Conservation (phyloP, 2,797 vertebrate genomes). For the Forpus xanthops region DNA sequence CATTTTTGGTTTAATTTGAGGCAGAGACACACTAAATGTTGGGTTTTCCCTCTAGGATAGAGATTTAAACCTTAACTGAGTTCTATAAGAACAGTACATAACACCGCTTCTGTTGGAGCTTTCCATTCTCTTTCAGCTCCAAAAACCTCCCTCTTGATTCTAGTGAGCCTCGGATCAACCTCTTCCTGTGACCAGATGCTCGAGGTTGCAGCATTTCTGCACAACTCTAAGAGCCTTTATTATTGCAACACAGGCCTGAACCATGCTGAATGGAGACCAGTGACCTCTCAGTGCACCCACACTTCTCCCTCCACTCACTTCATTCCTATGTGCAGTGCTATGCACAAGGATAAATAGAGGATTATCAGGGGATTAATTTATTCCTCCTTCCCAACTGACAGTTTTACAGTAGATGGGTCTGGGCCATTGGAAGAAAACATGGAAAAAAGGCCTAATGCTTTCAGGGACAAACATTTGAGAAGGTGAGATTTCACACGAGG, state of each 20-base stretch:
- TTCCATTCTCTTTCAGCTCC: background rate
- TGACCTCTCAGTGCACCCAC: background rate
- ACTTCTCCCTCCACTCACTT: background rate
- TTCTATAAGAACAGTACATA: background rate
- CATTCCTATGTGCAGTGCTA: background rate
- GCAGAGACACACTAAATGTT: background rate
- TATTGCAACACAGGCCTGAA: background rate
- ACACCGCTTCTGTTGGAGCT: background rate
- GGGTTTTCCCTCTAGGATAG: background rate
- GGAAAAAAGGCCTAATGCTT: background rate
- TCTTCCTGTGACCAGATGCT: background rate
- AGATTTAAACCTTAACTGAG: background rate
- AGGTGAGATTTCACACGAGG: background rate
- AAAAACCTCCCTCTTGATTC: background rate
- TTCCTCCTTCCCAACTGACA: background rate
- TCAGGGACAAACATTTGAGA: background rate
- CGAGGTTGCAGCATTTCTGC: background rate
- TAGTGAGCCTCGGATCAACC: accelerated
- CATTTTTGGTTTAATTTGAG: background rate
- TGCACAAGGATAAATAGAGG: background rate
- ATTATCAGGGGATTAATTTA: background rate
- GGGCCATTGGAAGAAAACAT: background rate
- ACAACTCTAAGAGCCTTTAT: background rate
- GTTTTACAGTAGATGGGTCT: background rate
- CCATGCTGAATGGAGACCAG: accelerated